Percentiles rank a stretch among this genome's conserved stretches.
Conservation (phyloP, 2,888 invertebrate species). For the Eutolmus rufibarbis region DNA sequence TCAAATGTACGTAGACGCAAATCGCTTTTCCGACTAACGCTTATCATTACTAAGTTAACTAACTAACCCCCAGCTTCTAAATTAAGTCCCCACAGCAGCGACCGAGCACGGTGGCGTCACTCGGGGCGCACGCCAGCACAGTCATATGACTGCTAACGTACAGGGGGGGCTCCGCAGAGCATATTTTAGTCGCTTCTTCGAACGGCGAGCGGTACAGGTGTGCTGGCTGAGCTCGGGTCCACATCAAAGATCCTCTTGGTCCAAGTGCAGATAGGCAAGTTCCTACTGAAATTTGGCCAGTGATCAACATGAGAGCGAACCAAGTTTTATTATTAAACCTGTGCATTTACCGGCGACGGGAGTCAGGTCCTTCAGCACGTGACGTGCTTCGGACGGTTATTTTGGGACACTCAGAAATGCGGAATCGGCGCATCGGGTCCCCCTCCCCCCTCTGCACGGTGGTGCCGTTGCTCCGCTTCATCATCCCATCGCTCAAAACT, state of each 20-base stretch:
- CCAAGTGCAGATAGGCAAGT: background rate
- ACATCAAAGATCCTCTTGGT: background rate
- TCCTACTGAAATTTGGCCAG: background rate
- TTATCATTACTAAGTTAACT: background rate
- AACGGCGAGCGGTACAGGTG: background rate
- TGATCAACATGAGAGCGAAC: slow-evolving; percentile 12
- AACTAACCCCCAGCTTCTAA: background rate
- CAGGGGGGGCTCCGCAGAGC: background rate
- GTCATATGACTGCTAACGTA: slow-evolving; percentile 11
- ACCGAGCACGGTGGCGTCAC: background rate
- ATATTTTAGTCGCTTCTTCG: background rate
- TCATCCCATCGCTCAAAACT: background rate
- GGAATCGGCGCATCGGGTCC: background rate
- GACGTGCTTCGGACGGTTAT: background rate
- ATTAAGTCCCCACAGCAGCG: background rate
- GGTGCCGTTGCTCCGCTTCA: background rate
- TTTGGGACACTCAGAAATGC: slow-evolving; percentile 11
- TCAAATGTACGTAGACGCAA: slow-evolving; percentile 25
- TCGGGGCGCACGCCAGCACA: background rate
- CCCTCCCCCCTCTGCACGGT: background rate
- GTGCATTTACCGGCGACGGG: background rate
- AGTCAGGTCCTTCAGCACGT: background rate
- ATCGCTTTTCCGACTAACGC: background rate
- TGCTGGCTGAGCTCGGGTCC: background rate
- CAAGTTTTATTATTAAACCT: slow-evolving; percentile 17